Conservation (phyloP, 1,140 invertebrate species). For the Apolygus lucorum region DNA sequence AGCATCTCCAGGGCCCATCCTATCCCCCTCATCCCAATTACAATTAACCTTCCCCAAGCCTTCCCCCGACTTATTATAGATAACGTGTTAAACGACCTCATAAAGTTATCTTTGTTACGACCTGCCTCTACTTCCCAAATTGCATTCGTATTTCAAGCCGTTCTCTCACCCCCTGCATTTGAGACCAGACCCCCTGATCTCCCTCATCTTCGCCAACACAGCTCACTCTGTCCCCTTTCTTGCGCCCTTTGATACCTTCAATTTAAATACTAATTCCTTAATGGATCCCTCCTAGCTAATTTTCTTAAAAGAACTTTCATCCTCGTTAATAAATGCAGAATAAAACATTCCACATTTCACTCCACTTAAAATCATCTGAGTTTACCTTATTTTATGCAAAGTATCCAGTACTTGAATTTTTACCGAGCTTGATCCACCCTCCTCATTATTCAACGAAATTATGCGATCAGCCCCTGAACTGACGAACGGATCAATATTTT, state of each 20-base stretch:
- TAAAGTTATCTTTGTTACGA: conserved; percentile 20
- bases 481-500: no score
- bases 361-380: no score
- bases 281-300: conserved; percentile 13
- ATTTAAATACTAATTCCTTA: conserved; percentile 24
- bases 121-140: conserved; percentile 8
- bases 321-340: conserved; percentile 3
- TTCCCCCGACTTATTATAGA: conserved; percentile 14
- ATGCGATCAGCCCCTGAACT: no score
- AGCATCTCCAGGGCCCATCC: neutral
- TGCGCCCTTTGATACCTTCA: conserved; percentile 2
- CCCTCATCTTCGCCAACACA: neutral
- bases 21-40: neutral
- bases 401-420: no score
- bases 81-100: conserved; percentile 21
- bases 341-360: no score
- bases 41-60: conserved; percentile 1
- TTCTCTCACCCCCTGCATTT: neutral
- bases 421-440: no score
- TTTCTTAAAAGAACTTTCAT: neutral
- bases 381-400: no score
- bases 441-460: no score
- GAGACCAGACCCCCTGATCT: neutral
- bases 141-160: conserved; percentile 14
- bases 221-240: neutral